A percentile compares a stretch with the other conserved stretches of the same genome.
phyloP scores from a whole-genome alignment of 2,797 vertebrate species.

The Myoxocephalus aenaeus region DNA sequence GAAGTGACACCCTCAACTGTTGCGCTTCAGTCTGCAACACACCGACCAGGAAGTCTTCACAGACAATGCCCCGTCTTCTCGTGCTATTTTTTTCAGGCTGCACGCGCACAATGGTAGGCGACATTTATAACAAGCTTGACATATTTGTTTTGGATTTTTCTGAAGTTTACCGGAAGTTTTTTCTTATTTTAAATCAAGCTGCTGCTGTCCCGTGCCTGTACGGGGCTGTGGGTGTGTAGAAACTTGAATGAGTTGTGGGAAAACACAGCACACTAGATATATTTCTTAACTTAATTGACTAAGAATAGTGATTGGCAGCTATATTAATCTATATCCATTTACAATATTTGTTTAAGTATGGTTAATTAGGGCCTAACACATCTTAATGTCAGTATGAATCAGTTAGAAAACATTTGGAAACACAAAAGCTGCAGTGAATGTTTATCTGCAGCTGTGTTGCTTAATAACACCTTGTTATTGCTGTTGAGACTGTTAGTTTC shows the following conservation, averaged over 20 bases:
- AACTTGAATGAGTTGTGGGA: not conserved
- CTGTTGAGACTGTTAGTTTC: not conserved
- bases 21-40: not conserved
- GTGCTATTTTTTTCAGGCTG: slow-evolving; percentile 20
- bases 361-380: not conserved
- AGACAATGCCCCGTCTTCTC: not conserved
- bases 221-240: not conserved
- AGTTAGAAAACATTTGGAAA: not conserved
- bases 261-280: not conserved
- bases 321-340: not conserved
- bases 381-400: not conserved
- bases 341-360: not conserved
- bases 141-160: not conserved
- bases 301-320: not conserved
- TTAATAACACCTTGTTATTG: not conserved
- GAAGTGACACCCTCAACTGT: not conserved
- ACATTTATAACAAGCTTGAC: slow-evolving; percentile 1
- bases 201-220: not conserved
- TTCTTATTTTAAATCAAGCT: not conserved
- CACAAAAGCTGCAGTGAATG: not conserved
- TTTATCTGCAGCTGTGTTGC: not conserved
- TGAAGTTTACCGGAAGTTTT: not conserved
- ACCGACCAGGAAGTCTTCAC: slow-evolving; percentile 50
- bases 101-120: slow-evolving; percentile 40
- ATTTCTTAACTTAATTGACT: not conserved